phyloP scores from a whole-genome alignment of 2,797 vertebrate species.

The Hylomyscus alleni region DNA sequence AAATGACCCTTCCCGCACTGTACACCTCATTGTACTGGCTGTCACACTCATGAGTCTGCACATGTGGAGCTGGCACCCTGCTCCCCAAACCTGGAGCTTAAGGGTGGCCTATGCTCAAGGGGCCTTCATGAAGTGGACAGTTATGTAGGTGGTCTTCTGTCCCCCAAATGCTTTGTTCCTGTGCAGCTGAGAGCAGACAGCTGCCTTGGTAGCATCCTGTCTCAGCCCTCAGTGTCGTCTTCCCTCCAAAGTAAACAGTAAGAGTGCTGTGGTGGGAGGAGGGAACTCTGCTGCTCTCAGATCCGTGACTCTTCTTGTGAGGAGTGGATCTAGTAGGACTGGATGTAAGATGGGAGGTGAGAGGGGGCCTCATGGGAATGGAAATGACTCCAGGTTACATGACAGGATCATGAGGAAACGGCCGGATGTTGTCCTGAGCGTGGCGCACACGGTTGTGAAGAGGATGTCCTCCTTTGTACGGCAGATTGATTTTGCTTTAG shows the following conservation, averaged over 20 bases:
- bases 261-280: not conserved
- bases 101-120: not conserved
- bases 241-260: not conserved
- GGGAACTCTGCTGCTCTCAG: rapidly evolving
- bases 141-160: not conserved
- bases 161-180: not conserved
- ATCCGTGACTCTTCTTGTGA: not conserved
- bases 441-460: constrained; percentile 95
- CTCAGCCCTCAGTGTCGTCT: no score
- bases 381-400: not conserved
- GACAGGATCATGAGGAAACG: constrained; percentile 96
- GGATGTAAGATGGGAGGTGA: not conserved
- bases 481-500: constrained; percentile 97
- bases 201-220: rapidly evolving
- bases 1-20: not conserved
- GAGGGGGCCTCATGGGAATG: not conserved
- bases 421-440: constrained; percentile 93
- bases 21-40: no score
- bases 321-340: rapidly evolving
- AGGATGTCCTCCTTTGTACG: constrained; percentile 96
- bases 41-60: not conserved
- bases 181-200: not conserved
- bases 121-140: not conserved
- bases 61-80: not conserved
- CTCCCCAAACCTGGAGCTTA: no score